phyloP scores from a whole-genome alignment of 2,113 vertebrate genomes.

The Microcebus jonahi region DNA sequence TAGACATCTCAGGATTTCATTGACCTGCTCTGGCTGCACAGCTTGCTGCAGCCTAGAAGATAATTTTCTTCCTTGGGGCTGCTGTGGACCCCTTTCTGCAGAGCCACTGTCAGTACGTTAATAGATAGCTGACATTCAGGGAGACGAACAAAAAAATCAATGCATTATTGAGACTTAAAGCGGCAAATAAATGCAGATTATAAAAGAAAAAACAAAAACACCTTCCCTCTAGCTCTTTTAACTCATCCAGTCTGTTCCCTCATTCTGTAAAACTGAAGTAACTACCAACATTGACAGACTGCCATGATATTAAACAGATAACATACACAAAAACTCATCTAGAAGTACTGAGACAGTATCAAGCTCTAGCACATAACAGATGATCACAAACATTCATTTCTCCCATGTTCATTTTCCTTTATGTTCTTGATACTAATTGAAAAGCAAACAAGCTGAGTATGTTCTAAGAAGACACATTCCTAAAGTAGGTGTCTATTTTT shows the following conservation, averaged over 20 bases:
- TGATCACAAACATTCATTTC: background rate
- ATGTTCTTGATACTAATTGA: constrained; percentile 38
- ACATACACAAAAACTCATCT: background rate
- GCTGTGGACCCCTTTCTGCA: background rate
- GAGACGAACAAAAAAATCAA: background rate
- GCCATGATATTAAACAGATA: background rate
- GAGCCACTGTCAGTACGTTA: background rate
- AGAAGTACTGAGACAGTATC: background rate
- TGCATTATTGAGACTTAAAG: background rate
- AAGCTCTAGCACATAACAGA: background rate
- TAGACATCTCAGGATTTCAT: background rate
- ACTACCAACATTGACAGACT: background rate
- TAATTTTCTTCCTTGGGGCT: background rate
- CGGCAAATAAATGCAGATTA: background rate
- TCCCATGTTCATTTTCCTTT: background rate
- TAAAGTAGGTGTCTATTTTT: constrained; percentile 36
- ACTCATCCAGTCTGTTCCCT: constrained; percentile 5
- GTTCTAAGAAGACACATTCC: constrained; percentile 17
- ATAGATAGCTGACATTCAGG: background rate
- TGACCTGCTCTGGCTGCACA: background rate
- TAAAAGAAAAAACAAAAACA: background rate
- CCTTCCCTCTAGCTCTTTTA: background rate
- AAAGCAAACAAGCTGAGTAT: constrained; percentile 25
- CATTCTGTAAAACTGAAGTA: constrained; percentile 29
- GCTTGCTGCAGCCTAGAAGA: constrained; percentile 7